Evolutionary conservation across 2,888 invertebrate genomes (phyloP).

Genomic region (Dicranocentrus wangi): DNA sequence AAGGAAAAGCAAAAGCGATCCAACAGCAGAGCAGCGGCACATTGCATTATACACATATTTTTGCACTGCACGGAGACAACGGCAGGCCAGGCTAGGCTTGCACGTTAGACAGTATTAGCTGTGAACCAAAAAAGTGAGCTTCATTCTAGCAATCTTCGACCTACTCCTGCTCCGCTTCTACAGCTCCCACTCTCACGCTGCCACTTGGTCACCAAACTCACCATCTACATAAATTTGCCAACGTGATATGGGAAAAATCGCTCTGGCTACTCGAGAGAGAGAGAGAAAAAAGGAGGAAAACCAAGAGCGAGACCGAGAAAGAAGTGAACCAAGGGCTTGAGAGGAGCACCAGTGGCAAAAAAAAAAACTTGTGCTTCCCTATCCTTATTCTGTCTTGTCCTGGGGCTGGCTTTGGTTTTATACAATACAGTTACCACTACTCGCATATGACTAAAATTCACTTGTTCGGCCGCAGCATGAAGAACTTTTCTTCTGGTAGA

Average conservation of each 20-base stretch:
- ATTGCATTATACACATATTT: not conserved
- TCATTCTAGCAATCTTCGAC: not conserved
- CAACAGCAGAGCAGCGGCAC: conserved; percentile 27
- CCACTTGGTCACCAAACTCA: conserved; percentile 38
- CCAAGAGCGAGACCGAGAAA: conserved; percentile 24
- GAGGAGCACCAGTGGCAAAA: not conserved
- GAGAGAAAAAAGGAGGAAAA: too few species aligned
- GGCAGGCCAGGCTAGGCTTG: not conserved
- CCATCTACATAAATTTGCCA: conserved; percentile 49
- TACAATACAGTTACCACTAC: too few species aligned
- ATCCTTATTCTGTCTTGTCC: conserved; percentile 28
- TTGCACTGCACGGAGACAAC: not conserved
- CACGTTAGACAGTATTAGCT: too few species aligned
- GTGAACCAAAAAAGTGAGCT: too few species aligned
- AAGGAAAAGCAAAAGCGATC: conserved; percentile 28
- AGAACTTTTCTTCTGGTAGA: conserved; percentile 2
- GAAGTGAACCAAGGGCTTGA: conserved; percentile 15
- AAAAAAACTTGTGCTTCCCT: conserved; percentile 40
- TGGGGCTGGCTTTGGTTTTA: conserved; percentile 45
- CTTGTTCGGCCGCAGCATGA: conserved; percentile 14
- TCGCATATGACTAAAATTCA: conserved; percentile 35
- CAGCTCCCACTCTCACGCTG: conserved; percentile 2
- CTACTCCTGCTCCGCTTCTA: conserved; percentile 7
- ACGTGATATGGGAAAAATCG: not conserved
- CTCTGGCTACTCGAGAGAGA: too few species aligned